phyloP scores from a whole-genome alignment of 1,140 invertebrate species.

The Brachionus manjavacas region DNA sequence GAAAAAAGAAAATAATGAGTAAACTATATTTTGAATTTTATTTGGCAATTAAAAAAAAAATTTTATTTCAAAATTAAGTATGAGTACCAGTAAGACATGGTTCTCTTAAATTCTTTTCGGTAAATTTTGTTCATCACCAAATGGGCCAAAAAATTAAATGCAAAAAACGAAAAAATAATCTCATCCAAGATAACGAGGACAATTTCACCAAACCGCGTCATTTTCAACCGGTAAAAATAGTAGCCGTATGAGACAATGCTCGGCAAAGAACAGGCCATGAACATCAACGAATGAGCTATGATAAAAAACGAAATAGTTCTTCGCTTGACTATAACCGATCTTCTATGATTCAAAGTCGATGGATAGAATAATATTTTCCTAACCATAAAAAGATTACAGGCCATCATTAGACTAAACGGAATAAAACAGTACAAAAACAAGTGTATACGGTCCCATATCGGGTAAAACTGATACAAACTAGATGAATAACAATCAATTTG shows the following conservation, averaged over 20 bases:
- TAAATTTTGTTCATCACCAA: constrained; percentile 27
- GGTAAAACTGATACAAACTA: constrained; percentile 7
- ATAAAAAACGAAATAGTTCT: constrained; percentile 12
- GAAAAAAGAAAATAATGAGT: too few species aligned
- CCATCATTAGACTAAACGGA: constrained; percentile 13
- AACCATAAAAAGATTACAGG: constrained; percentile 25
- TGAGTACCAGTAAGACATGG: not conserved
- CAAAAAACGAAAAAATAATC: not conserved
- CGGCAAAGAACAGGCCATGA: not conserved
- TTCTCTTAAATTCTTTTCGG: not conserved
- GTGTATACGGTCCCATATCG: constrained; percentile 21
- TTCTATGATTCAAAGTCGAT: not conserved
- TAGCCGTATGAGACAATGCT: not conserved
- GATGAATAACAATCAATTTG: constrained; percentile 25
- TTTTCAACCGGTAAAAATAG: not conserved
- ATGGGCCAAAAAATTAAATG: constrained; percentile 23
- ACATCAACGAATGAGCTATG: not conserved
- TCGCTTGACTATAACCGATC: not conserved
- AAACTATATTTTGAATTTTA: too few species aligned
- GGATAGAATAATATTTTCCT: not conserved
- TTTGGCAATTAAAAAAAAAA: not conserved
- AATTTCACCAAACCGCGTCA: not conserved
- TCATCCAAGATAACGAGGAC: not conserved
- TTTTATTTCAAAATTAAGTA: not conserved
- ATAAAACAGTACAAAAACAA: constrained; percentile 6